Evolutionary conservation across 2,797 vertebrate species (phyloP).

Genomic region (Melanotaenia parkinsoni): DNA sequence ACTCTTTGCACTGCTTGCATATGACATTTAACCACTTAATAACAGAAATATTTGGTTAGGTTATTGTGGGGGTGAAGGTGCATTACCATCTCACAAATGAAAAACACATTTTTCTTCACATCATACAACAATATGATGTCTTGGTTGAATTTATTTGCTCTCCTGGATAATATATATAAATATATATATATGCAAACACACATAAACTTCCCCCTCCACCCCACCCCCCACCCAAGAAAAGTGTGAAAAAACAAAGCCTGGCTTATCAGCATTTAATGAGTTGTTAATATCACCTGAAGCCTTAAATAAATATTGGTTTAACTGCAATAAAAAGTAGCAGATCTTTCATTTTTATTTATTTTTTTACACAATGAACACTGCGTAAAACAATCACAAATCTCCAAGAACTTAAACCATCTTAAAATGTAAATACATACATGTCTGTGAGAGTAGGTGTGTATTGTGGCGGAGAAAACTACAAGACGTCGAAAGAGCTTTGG

Average conservation of each 20-base stretch:
- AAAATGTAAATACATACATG: background rate
- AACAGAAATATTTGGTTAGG: too few relatives aligned
- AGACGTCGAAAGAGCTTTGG: background rate
- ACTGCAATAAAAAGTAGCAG: background rate
- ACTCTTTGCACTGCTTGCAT: constrained; percentile 1
- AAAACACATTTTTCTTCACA: background rate
- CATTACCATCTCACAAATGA: background rate
- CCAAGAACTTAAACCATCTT: background rate
- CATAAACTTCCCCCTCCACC: too few relatives aligned
- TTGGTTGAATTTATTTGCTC: too few relatives aligned
- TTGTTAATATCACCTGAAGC: background rate
- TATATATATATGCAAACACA: background rate
- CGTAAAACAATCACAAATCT: background rate
- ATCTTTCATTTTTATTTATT: background rate
- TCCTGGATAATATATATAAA: too few relatives aligned
- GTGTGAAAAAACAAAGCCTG: background rate
- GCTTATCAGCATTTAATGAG: background rate
- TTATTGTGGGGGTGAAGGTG: background rate
- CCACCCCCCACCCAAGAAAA: too few relatives aligned
- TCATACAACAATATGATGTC: too few relatives aligned
- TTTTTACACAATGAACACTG: background rate
- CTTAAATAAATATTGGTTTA: background rate
- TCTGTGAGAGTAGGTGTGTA: background rate
- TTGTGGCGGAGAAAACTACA: background rate
- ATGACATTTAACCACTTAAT: too few relatives aligned